A percentile compares a stretch with the other conserved stretches of the same genome.
Evolutionary conservation across 2,797 vertebrate species (phyloP).

Genomic region (Manis crassicaudata): DNA sequence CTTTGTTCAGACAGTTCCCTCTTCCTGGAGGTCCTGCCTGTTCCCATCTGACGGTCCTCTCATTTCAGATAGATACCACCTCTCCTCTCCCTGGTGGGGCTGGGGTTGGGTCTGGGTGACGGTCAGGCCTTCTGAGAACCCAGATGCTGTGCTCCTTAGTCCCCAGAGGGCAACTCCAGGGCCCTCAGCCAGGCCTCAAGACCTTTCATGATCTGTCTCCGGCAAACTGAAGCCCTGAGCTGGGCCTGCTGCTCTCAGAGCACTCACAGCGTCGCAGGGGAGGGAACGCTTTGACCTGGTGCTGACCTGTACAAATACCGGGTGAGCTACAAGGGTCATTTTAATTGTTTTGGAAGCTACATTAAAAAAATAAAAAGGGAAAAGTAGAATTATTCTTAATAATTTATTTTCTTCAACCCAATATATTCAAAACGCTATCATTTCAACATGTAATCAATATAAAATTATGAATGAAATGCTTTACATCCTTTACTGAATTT

Average conservation of each 20-base stretch:
- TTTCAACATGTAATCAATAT: background rate
- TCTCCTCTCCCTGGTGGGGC: background rate
- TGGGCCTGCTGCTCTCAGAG: background rate
- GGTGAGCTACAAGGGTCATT: background rate
- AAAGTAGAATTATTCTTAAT: background rate
- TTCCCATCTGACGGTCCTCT: background rate
- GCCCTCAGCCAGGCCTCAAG: background rate
- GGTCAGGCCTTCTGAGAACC: background rate
- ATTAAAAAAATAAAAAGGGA: background rate
- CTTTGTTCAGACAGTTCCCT: background rate
- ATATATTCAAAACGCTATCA: background rate
- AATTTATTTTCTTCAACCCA: background rate
- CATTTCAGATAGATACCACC: background rate
- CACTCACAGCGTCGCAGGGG: background rate
- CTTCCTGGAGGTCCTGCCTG: background rate
- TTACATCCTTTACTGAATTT: background rate
- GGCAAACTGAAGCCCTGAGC: too few relatives aligned
- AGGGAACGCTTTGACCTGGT: background rate
- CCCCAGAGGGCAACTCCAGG: background rate
- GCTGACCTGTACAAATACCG: background rate
- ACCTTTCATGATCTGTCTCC: background rate
- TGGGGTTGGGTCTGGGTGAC: background rate
- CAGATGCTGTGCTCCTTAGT: background rate
- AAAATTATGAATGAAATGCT: background rate
- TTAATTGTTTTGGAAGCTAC: background rate